Evolutionary conservation across 2,888 invertebrate genomes (phyloP), one percentile per base, ranked within the genome.

Genomic region (Parnassius glacialis): DNA sequence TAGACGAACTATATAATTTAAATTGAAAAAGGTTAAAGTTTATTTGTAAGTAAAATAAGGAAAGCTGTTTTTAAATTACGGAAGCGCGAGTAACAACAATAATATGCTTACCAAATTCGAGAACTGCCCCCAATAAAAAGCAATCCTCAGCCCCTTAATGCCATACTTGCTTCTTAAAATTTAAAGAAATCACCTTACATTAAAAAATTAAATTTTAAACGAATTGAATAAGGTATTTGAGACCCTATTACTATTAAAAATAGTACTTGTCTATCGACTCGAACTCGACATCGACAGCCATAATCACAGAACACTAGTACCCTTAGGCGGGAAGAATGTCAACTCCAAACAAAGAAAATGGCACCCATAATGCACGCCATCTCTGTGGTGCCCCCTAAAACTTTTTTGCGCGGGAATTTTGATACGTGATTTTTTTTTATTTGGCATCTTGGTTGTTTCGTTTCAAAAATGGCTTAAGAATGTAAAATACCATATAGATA

Each of bases 241-340:
- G 34, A 34, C 34, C 34, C 34, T 34, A 34, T 34, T 34, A 34
- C 34, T 7, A 20, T 64, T 67, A n/a, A 11, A 11, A 45, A 75
- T 74, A 77, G 74, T 71, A 68, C 74, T 79, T 75, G 82, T 81
- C 80, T 77, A 85, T 82, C 83, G 78, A 83, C 65, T 78, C 80
- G 83, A 81, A 84, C 11, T 12, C 48, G 83, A 81, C 84, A 45
- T 12, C 48, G 83, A 81, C 84, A 85, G 85, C 85, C 86, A 86
- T 84, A 80, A n/a, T n/a, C n/a, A n/a, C n/a, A n/a, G n/a, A n/a
- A n/a, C n/a, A n/a, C n/a, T n/a, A n/a, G n/a, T n/a, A n/a, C n/a
- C n/a, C n/a, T n/a, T n/a, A n/a, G n/a, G n/a, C n/a, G n/a, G n/a
- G n/a, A n/a, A n/a, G n/a, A n/a, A n/a, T n/a, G n/a, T n/a, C n/a